Evolutionary conservation across 2,113 vertebrate species (phyloP).

Genomic region (Dipodomys ordii): DNA sequence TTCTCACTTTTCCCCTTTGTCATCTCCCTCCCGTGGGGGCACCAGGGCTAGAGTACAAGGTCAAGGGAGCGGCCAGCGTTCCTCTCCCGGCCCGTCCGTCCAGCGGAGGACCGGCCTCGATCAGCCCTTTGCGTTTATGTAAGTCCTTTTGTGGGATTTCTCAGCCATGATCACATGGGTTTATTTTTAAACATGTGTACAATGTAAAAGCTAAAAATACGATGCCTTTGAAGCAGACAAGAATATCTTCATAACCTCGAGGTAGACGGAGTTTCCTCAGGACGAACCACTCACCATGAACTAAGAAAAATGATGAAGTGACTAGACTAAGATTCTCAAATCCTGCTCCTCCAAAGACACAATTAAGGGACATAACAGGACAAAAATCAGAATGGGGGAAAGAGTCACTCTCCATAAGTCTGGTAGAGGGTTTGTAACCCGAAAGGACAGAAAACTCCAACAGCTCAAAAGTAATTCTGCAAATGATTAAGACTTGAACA

Average conservation of each 20-base stretch:
- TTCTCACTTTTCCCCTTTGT: neutral
- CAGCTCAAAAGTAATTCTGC: neutral
- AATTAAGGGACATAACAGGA: neutral
- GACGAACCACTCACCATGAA: neutral
- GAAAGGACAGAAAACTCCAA: neutral
- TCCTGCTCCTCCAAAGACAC: neutral
- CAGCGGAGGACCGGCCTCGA: neutral
- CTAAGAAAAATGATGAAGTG: neutral
- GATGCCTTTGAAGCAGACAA: neutral
- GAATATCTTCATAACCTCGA: neutral
- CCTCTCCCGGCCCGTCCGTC: neutral
- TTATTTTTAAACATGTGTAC: neutral
- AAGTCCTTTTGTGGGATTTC: neutral
- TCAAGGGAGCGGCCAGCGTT: neutral
- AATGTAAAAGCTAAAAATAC: neutral
- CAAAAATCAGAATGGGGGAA: neutral
- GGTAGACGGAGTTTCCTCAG: neutral
- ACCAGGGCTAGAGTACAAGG: neutral
- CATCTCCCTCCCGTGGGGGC: neutral
- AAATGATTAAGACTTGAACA: neutral
- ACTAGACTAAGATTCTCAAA: neutral
- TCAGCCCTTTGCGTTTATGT: neutral
- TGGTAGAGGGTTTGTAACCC: neutral
- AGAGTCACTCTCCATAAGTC: neutral
- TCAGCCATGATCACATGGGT: neutral